phyloP scores from a whole-genome alignment of 2,888 invertebrate species.

The Chrysolina oricalcia region DNA sequence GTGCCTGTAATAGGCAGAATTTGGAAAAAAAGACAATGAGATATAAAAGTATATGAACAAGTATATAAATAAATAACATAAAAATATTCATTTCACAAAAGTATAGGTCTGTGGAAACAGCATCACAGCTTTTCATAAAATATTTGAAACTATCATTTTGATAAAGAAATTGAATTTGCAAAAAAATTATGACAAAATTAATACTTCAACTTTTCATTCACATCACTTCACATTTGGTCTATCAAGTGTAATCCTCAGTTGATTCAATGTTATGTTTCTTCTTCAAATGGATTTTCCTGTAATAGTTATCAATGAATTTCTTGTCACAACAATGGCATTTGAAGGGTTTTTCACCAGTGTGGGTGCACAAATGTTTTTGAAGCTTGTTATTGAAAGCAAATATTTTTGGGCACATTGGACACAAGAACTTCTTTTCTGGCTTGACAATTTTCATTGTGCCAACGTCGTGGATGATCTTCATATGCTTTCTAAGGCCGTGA shows the following conservation, averaged over 20 bases:
- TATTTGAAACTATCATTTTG: too few relatives aligned
- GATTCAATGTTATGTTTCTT: slow-evolving; percentile 58
- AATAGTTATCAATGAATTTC: slow-evolving; percentile 60
- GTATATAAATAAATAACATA: too few relatives aligned
- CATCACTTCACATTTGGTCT: not conserved
- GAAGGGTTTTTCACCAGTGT: slow-evolving; percentile 61
- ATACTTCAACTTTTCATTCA: not conserved
- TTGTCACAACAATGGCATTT: slow-evolving; percentile 60
- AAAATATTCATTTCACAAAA: too few relatives aligned
- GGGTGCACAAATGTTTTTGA: slow-evolving; percentile 60
- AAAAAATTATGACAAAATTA: too few relatives aligned
- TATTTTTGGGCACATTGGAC: slow-evolving; percentile 60
- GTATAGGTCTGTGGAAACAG: too few relatives aligned
- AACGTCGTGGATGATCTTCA: slow-evolving; percentile 59
- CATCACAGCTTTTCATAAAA: too few relatives aligned
- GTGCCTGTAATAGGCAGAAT: too few relatives aligned
- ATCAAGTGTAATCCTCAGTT: slow-evolving; percentile 13
- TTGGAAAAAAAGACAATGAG: too few relatives aligned
- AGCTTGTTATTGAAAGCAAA: slow-evolving; percentile 61
- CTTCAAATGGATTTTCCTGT: slow-evolving; percentile 60
- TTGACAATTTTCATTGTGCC: slow-evolving; percentile 65
- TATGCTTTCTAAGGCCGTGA: slow-evolving; percentile 59
- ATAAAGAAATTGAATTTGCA: too few relatives aligned
- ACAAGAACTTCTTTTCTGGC: slow-evolving; percentile 65
- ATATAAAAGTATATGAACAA: too few relatives aligned